Percentiles rank a stretch among this genome's conserved stretches.
These are phyloP conservation scores for Holothuria leucospilota DNA, from an alignment of 53 echinoderm and acorn worm genomes.

Conservation along the genomic window DNA sequence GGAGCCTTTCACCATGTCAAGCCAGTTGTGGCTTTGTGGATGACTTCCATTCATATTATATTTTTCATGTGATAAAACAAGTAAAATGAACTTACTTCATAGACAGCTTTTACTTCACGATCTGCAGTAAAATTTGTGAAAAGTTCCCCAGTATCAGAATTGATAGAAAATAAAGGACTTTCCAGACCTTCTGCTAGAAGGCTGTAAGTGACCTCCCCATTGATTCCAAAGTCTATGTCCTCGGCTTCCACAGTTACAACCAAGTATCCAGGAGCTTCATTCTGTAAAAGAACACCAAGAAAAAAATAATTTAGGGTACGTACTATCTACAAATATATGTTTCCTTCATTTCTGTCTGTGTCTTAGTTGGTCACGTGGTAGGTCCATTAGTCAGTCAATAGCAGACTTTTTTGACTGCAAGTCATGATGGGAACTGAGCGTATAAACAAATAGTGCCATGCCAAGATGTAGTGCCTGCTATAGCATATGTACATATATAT, in stretches of 20 bases:
- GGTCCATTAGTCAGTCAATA: too few relatives aligned
- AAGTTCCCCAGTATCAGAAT: constrained; percentile 75
- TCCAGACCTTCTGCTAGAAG: constrained; percentile 67
- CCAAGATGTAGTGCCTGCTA: too few relatives aligned
- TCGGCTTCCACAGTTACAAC: constrained; percentile 72
- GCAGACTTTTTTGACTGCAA: too few relatives aligned
- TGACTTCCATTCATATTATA: too few relatives aligned
- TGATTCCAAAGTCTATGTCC: constrained; percentile 71
- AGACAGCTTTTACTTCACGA: constrained; percentile 71
- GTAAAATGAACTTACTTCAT: constrained; percentile 63
- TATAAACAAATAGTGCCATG: too few relatives aligned
- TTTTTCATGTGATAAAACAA: too few relatives aligned
- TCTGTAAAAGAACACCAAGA: constrained; percentile 55
- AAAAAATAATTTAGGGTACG: background rate
- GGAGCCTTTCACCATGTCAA: too few relatives aligned
- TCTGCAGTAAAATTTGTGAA: constrained; percentile 79
- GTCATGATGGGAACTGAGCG: too few relatives aligned
- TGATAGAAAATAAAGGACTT: constrained; percentile 74
- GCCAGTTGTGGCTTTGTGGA: too few relatives aligned
- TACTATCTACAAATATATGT: too few relatives aligned
- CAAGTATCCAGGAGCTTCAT: constrained; percentile 53
- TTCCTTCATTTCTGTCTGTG: background rate
- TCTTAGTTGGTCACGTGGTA: too few relatives aligned
- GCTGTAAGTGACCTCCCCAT: constrained; percentile 80
- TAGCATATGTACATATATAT: too few relatives aligned